These are phyloP conservation scores for Cacoxenus indagator DNA, from an alignment of 2,888 invertebrate genomes.

Conservation along the genomic window DNA sequence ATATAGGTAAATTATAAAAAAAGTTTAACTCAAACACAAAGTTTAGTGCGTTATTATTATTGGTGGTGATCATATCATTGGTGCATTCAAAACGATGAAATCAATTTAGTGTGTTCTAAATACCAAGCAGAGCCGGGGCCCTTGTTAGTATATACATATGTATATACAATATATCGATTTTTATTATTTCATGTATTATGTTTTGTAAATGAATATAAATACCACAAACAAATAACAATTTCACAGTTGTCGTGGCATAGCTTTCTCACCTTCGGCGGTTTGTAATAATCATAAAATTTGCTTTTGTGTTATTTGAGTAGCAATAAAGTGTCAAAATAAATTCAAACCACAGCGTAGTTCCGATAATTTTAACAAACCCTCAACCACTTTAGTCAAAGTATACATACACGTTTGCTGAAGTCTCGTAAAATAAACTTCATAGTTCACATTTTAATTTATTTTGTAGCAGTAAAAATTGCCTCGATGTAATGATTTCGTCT, in stretches of 20 bases:
- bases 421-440: background rate
- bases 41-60: too few species aligned
- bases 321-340: constrained; percentile 11
- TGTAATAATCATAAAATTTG: background rate
- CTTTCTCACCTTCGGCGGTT: background rate
- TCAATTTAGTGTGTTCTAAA: too few species aligned
- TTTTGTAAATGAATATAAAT: too few species aligned
- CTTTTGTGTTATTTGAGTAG: constrained; percentile 1
- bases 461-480: background rate
- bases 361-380: background rate
- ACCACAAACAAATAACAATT: too few species aligned
- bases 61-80: too few species aligned
- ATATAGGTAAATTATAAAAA: too few species aligned
- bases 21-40: too few species aligned
- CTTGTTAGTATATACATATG: too few species aligned
- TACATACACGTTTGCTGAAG: background rate
- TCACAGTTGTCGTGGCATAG: background rate
- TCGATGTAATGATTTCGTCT: background rate
- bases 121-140: too few species aligned
- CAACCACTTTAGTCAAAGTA: background rate
- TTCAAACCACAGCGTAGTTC: background rate
- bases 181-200: too few species aligned
- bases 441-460: background rate
- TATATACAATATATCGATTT: too few species aligned
- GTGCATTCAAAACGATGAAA: too few species aligned